phyloP scores from a whole-genome alignment of 2,797 vertebrate genomes.

The Rhabdophis nuchalis region DNA sequence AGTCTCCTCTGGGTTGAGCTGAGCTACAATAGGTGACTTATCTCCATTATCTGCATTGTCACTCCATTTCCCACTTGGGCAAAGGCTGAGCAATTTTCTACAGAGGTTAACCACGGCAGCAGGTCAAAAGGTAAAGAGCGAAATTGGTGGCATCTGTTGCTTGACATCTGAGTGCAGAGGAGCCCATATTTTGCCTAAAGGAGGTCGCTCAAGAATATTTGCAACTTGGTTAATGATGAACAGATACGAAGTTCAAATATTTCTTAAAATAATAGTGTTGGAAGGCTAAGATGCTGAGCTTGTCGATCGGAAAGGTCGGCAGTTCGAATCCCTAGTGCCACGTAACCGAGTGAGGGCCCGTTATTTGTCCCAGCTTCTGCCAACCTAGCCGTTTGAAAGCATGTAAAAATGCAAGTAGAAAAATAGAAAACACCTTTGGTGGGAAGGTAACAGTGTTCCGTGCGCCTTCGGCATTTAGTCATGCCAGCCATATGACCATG shows the following conservation, averaged over 20 bases:
- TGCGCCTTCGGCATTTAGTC: too few species aligned
- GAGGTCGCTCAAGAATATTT: not conserved
- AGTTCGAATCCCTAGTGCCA: too few species aligned
- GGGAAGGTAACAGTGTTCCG: too few species aligned
- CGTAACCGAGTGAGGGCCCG: too few species aligned
- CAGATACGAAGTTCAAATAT: not conserved
- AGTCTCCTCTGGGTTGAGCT: not conserved
- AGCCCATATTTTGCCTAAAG: not conserved
- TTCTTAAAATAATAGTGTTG: not conserved
- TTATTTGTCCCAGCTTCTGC: too few species aligned
- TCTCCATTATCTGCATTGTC: rapidly evolving
- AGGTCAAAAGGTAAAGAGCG: slow-evolving; percentile 6
- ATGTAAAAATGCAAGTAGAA: too few species aligned
- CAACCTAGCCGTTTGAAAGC: too few species aligned
- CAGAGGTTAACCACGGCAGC: not conserved
- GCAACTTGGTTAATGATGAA: not conserved
- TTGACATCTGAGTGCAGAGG: not conserved
- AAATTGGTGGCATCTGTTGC: not conserved
- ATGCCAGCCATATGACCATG: too few species aligned
- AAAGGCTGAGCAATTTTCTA: not conserved
- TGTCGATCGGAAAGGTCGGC: too few species aligned
- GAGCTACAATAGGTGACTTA: not conserved
- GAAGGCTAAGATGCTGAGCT: not conserved
- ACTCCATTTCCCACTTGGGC: not conserved
- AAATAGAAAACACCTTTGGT: too few species aligned